Evolutionary conservation across 2,113 vertebrate species (phyloP).

Genomic region (Dinomys branickii): DNA sequence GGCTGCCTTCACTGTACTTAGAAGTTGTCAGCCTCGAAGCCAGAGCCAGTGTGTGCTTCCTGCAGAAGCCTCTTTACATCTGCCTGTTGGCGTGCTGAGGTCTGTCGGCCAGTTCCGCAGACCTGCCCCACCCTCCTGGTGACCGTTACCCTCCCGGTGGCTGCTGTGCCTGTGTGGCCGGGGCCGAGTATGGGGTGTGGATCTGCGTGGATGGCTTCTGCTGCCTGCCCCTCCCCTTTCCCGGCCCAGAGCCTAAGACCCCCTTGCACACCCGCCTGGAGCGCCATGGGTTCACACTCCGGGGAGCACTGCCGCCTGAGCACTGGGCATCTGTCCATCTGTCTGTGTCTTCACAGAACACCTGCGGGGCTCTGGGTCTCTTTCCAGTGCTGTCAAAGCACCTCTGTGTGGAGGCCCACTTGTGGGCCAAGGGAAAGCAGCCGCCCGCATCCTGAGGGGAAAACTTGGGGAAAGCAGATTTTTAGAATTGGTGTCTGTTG

Average conservation of each 20-base stretch:
- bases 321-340: neutral
- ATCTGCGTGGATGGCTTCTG: neutral
- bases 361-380: neutral
- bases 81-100: neutral
- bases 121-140: rapidly evolving
- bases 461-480: neutral
- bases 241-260: neutral
- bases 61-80: neutral
- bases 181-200: neutral
- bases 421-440: neutral
- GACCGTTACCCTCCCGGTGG: rapidly evolving
- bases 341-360: neutral
- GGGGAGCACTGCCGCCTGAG: neutral
- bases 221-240: neutral
- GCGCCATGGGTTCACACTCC: too few species aligned
- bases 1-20: neutral
- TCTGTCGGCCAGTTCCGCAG: neutral
- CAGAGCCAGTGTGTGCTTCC: neutral
- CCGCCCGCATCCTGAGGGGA: neutral
- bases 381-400: neutral
- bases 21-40: neutral
- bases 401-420: neutral
- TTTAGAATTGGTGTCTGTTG: neutral
- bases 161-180: neutral
- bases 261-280: neutral